Percentiles rank a stretch among this genome's conserved stretches.
Evolutionary conservation across 2,113 vertebrate genomes (phyloP).

Genomic region (Brachyistius frenatus): DNA sequence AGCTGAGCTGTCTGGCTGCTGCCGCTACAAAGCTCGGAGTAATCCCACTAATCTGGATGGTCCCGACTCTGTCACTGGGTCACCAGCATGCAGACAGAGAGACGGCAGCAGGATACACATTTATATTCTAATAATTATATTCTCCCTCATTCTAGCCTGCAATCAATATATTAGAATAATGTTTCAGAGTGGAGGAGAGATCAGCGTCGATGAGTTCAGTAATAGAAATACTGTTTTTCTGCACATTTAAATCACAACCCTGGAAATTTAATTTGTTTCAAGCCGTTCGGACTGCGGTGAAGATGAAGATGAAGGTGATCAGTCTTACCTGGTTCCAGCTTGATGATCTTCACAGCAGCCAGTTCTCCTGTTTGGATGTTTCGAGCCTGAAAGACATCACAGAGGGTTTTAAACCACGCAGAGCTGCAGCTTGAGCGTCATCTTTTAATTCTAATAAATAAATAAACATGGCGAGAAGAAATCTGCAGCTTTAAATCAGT

Average conservation of each 20-base stretch:
- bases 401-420: neutral
- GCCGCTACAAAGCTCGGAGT: conserved; percentile 48
- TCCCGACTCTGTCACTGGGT: conserved; percentile 69
- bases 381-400: conserved; percentile 89
- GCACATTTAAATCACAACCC: no score
- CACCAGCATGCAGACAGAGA: conserved; percentile 32
- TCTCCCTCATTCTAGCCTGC: neutral
- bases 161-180: neutral
- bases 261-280: no score
- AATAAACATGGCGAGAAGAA: no score
- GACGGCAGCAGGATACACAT: no score
- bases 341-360: conserved; percentile 99
- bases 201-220: no score
- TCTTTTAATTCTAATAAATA: no score
- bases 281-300: neutral
- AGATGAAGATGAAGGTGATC: neutral
- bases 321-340: conserved; percentile 96
- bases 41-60: conserved; percentile 80
- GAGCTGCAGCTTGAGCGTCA: no score
- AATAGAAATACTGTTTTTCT: no score
- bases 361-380: conserved; percentile 95
- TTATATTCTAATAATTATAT: no score
- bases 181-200: no score
- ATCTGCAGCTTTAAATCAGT: no score
- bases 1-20: conserved; percentile 50